A percentile compares a stretch with the other conserved stretches of the same genome.
Evolutionary conservation across 1,140 invertebrate genomes (phyloP).

Genomic region (Papilio xuthus): DNA sequence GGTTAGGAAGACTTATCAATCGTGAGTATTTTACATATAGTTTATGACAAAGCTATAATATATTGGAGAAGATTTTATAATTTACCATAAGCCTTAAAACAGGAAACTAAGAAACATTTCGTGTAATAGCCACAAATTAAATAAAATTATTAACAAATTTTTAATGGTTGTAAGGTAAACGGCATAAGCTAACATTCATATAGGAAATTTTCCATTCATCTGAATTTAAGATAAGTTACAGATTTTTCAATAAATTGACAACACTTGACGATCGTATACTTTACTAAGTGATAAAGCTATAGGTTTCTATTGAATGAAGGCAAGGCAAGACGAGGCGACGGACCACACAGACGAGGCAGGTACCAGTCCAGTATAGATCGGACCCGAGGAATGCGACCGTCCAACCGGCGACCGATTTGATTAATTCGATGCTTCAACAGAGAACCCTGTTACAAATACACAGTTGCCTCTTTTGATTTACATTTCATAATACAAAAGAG

Average conservation of each 20-base stretch:
- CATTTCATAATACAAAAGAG: background rate
- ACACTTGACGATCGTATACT: background rate
- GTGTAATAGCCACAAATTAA: too few species aligned
- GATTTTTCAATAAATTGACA: slow-evolving; percentile 24
- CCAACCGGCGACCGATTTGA: slow-evolving; percentile 43
- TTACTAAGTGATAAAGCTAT: slow-evolving; percentile 32
- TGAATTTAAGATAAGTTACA: background rate
- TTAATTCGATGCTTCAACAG: slow-evolving; percentile 44
- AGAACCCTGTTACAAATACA: slow-evolving; percentile 23
- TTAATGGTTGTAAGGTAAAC: too few species aligned
- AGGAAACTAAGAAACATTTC: too few species aligned
- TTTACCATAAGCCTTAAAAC: too few species aligned
- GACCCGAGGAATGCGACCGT: slow-evolving; percentile 33
- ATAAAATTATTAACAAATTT: too few species aligned
- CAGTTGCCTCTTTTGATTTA: slow-evolving; percentile 16
- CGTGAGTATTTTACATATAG: background rate
- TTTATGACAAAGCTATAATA: background rate
- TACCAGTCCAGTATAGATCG: slow-evolving; percentile 41
- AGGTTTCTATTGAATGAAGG: slow-evolving; percentile 31
- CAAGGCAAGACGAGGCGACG: slow-evolving; percentile 40
- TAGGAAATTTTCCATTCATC: background rate
- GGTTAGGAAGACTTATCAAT: background rate
- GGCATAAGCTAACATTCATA: background rate
- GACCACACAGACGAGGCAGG: slow-evolving; percentile 63
- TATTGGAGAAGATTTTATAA: background rate